Percentiles rank a stretch among this genome's conserved stretches.
phyloP scores from a whole-genome alignment of 2,888 invertebrate genomes.

The Agrotis clavis region DNA sequence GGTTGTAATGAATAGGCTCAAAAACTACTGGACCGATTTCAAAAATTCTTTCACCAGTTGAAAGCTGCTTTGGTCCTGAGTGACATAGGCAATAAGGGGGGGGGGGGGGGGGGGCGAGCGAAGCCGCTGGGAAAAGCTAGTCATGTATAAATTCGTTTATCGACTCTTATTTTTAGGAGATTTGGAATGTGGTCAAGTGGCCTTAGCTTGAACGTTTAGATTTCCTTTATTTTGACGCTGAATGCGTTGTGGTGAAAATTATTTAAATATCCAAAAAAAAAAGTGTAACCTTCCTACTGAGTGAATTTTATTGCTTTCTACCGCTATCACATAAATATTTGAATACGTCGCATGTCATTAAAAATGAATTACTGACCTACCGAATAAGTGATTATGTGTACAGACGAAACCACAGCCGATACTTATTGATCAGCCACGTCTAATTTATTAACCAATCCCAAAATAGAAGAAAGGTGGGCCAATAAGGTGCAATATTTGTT shows the following conservation, averaged over 20 bases:
- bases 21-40: too few relatives aligned
- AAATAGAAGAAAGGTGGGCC: constrained; percentile 7
- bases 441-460: constrained; percentile 18
- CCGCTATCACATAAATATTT: constrained; percentile 12
- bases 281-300: neutral
- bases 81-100: too few relatives aligned
- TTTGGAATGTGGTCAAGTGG: too few relatives aligned
- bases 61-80: too few relatives aligned
- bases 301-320: constrained; percentile 20
- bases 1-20: too few relatives aligned
- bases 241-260: too few relatives aligned
- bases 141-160: neutral
- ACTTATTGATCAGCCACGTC: constrained; percentile 15
- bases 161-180: too few relatives aligned
- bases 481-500: constrained; percentile 22
- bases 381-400: constrained; percentile 1
- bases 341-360: constrained; percentile 13
- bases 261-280: neutral
- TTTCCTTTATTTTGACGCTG: neutral
- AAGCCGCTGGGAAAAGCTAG: too few relatives aligned
- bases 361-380: constrained; percentile 36
- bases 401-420: constrained; percentile 3
- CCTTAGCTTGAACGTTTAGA: neutral
- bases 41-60: too few relatives aligned
- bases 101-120: too few relatives aligned